Percentiles rank a stretch among this genome's conserved stretches.
Evolutionary conservation across 2,113 vertebrate genomes (phyloP).

Genomic region (Nannobrachium achirus): DNA sequence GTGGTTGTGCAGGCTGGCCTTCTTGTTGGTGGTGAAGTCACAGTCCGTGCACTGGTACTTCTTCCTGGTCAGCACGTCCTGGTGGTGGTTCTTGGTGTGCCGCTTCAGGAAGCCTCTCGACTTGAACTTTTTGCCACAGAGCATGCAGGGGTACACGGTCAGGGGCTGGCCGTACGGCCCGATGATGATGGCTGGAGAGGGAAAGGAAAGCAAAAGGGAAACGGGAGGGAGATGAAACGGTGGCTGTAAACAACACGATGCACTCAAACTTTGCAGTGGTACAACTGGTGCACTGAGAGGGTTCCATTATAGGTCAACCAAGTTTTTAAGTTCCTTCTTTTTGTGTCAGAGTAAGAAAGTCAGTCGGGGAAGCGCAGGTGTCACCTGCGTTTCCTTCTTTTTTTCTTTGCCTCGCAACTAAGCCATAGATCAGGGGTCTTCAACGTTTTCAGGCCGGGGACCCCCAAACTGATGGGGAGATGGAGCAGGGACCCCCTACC

Average conservation of each 20-base stretch:
- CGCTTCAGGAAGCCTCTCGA: slow-evolving; percentile 96
- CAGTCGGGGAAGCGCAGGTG: too few species aligned
- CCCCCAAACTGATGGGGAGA: too few species aligned
- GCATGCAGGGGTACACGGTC: slow-evolving; percentile 98
- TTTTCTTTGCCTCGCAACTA: too few species aligned
- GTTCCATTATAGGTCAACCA: too few species aligned
- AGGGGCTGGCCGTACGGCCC: slow-evolving; percentile 96
- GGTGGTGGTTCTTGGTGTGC: slow-evolving; percentile 97
- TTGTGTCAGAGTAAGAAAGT: too few species aligned
- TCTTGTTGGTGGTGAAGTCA: slow-evolving; percentile 99
- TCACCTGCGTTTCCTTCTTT: too few species aligned
- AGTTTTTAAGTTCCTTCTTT: too few species aligned
- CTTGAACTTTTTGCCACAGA: slow-evolving; percentile 99
- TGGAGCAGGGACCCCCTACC: too few species aligned
- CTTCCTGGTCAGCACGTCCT: slow-evolving; percentile 91
- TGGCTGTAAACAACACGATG: slow-evolving; percentile 9
- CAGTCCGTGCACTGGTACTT: slow-evolving; percentile 99
- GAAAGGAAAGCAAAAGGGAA: too few species aligned
- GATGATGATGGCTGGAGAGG: slow-evolving; percentile 92
- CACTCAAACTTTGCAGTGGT: neutral
- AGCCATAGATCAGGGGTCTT: too few species aligned
- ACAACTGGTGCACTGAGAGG: neutral
- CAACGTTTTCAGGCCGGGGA: too few species aligned
- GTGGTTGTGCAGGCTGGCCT: slow-evolving; percentile 97
- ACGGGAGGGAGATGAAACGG: slow-evolving; percentile 5